Conservation (phyloP, 2,888 invertebrate species). For the Euzetes globulus region DNA sequence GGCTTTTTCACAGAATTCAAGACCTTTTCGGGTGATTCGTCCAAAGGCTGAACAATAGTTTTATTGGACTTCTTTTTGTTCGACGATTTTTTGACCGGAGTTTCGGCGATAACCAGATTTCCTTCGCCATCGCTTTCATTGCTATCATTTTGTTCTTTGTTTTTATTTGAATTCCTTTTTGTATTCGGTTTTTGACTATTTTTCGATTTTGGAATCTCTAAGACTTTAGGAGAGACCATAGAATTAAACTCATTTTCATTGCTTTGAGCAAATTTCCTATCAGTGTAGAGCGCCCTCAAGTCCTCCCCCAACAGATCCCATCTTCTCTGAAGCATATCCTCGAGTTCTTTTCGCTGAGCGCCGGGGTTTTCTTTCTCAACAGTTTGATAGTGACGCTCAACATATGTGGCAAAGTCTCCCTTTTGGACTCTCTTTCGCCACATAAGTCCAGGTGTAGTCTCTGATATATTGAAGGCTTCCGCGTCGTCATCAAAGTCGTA, state of each 20-base stretch:
- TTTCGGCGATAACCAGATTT: slow-evolving; percentile 20
- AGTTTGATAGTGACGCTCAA: slow-evolving; percentile 44
- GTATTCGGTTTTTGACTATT: background rate
- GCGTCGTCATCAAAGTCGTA: slow-evolving; percentile 37
- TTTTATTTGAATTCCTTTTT: background rate
- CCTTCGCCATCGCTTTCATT: slow-evolving; percentile 20
- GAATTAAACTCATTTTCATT: background rate
- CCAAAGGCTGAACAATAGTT: background rate
- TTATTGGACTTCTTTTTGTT: background rate
- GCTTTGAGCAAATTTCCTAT: background rate
- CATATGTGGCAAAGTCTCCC: slow-evolving; percentile 45
- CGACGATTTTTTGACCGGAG: background rate
- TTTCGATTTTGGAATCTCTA: background rate
- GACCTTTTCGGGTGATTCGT: background rate
- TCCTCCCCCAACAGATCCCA: slow-evolving; percentile 45
- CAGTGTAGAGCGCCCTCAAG: slow-evolving; percentile 42
- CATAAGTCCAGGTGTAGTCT: slow-evolving; percentile 23
- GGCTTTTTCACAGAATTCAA: background rate
- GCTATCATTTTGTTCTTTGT: background rate
- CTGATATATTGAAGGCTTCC: slow-evolving; percentile 18
- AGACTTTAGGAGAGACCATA: background rate
- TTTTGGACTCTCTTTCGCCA: slow-evolving; percentile 36
- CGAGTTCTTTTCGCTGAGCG: slow-evolving; percentile 44
- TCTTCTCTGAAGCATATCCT: slow-evolving; percentile 44
- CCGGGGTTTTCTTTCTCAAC: slow-evolving; percentile 46